Percentiles rank a stretch among this genome's conserved stretches.
Evolutionary conservation across 1,140 invertebrate species (phyloP).

Genomic region (Hormaphis cornu): DNA sequence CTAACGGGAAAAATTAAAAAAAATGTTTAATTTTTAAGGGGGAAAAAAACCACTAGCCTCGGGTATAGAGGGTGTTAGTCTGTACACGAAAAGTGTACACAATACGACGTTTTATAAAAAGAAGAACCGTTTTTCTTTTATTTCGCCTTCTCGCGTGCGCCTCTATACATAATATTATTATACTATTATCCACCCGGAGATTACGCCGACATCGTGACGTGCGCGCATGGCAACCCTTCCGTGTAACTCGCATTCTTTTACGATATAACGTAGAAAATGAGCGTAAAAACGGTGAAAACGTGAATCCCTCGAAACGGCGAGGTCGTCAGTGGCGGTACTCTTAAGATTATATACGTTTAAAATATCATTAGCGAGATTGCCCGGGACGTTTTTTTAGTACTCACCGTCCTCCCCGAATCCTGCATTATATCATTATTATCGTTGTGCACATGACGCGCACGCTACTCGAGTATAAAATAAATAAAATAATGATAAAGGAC

Average conservation of each 20-base stretch:
- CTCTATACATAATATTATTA: too few species aligned
- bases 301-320: not conserved
- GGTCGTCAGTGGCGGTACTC: not conserved
- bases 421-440: too few species aligned
- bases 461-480: not conserved
- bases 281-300: not conserved
- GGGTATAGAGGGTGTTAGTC: not conserved
- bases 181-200: not conserved
- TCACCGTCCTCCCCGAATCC: not conserved
- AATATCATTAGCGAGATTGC: slow-evolving; percentile 28
- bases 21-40: too few species aligned
- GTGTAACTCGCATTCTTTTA: not conserved
- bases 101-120: not conserved
- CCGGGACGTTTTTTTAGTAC: slow-evolving; percentile 17
- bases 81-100: not conserved
- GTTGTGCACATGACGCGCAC: too few species aligned
- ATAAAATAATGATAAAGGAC: too few species aligned
- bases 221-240: not conserved
- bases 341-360: too few species aligned
- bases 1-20: too few species aligned
- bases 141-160: not conserved
- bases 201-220: not conserved
- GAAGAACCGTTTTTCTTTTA: slow-evolving; percentile 25
- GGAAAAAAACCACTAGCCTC: too few species aligned
- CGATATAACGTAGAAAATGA: too few species aligned